These are phyloP conservation scores for Xestia ashworthii DNA, from an alignment of 2,888 invertebrate genomes.

Conservation along the genomic window DNA sequence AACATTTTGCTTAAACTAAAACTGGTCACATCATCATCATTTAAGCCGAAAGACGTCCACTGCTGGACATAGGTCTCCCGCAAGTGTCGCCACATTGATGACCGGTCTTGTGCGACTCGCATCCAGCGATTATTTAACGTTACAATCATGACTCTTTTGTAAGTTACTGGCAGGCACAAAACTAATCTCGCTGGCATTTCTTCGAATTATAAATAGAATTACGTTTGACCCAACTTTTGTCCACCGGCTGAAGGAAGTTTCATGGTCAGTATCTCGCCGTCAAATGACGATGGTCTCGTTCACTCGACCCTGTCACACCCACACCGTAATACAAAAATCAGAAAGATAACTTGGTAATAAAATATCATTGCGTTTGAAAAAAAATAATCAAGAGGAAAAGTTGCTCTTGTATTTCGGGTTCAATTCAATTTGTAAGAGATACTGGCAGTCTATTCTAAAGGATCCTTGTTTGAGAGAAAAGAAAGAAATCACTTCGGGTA, in stretches of 20 bases:
- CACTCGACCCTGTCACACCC: conserved; percentile 69
- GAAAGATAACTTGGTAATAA: conserved; percentile 61
- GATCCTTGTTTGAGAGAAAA: background rate
- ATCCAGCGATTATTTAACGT: no score
- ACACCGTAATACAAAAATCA: conserved; percentile 68
- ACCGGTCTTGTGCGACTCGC: no score
- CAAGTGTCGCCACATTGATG: no score
- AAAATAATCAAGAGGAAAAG: background rate
- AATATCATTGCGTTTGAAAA: conserved; percentile 46
- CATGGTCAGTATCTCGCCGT: background rate
- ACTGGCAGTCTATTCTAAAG: background rate
- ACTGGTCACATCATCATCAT: no score
- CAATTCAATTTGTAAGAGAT: conserved; percentile 23
- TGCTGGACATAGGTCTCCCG: no score
- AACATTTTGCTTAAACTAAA: background rate
- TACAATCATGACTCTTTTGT: no score
- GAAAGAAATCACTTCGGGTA: background rate
- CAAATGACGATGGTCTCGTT: background rate
- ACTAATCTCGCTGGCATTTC: no score
- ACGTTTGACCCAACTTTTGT: background rate
- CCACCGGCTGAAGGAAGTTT: background rate
- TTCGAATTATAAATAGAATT: no score
- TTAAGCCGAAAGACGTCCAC: no score
- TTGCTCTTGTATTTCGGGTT: conserved; percentile 2
- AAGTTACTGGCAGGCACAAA: no score